These are phyloP conservation scores for Eremophila alpestris DNA, from an alignment of 2,797 vertebrate species.

Conservation along the genomic window DNA sequence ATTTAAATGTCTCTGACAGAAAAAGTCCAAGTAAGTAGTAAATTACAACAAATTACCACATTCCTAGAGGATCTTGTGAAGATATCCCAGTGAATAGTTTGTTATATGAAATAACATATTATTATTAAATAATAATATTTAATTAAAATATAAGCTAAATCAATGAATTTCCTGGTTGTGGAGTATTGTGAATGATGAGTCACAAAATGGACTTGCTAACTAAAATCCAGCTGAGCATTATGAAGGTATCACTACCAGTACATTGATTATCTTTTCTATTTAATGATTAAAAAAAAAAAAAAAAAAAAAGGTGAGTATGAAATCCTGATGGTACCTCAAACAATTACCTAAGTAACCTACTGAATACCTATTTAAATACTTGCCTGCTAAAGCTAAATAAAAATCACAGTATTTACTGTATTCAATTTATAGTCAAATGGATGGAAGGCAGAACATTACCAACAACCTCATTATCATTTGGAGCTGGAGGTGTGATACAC, in stretches of 20 bases:
- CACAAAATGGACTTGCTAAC: not conserved
- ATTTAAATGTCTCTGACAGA: not conserved
- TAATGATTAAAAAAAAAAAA: not conserved
- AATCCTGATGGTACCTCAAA: not conserved
- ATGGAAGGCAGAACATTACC: not conserved
- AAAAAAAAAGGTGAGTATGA: not conserved
- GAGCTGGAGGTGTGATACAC: not conserved
- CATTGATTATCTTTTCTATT: not conserved
- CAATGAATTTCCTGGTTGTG: not conserved
- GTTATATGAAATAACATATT: not conserved
- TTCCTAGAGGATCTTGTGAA: not conserved
- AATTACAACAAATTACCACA: not conserved
- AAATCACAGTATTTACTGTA: not conserved
- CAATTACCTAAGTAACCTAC: not conserved
- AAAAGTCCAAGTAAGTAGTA: not conserved
- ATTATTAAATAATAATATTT: too few species aligned
- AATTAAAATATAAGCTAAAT: not conserved
- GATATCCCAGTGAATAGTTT: not conserved
- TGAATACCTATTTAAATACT: not conserved
- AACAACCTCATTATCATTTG: not conserved
- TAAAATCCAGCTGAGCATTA: not conserved
- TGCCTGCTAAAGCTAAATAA: not conserved
- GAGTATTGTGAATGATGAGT: not conserved
- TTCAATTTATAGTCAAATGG: not conserved
- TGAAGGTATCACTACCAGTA: not conserved